Percentiles rank a stretch among this genome's conserved stretches.
Evolutionary conservation across 2,888 invertebrate species (phyloP).

Genomic region (Troides helena): DNA sequence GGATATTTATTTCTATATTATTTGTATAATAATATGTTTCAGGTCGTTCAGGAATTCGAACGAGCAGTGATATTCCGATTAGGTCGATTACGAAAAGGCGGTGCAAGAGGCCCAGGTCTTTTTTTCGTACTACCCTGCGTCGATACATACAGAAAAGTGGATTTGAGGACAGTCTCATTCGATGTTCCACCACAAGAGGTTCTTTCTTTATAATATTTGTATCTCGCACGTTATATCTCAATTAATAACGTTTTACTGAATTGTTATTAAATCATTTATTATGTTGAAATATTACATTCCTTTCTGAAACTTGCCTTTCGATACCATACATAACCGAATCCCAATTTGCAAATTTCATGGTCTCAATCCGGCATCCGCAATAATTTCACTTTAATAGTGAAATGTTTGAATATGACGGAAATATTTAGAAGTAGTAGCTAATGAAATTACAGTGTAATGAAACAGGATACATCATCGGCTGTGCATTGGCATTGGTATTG

Average conservation of each 20-base stretch:
- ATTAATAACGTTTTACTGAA: too few species aligned
- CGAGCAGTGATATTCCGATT: slow-evolving; percentile 93
- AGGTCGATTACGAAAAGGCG: slow-evolving; percentile 87
- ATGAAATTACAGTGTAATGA: slow-evolving; percentile 12
- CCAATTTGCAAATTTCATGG: not conserved
- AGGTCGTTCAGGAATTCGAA: slow-evolving; percentile 93
- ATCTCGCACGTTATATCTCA: too few species aligned
- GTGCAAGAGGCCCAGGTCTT: slow-evolving; percentile 91
- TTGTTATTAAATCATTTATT: too few species aligned
- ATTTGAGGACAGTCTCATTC: slow-evolving; percentile 95
- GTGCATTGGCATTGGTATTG: slow-evolving; percentile 49
- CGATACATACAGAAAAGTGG: slow-evolving; percentile 95
- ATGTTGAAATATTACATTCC: too few species aligned
- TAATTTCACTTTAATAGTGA: not conserved
- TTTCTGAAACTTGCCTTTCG: not conserved
- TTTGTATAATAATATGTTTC: slow-evolving; percentile 30
- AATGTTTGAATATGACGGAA: not conserved
- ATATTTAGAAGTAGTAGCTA: slow-evolving; percentile 8
- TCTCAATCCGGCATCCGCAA: not conserved
- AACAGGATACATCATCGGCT: slow-evolving; percentile 12
- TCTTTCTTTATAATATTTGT: too few species aligned
- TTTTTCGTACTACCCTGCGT: slow-evolving; percentile 97
- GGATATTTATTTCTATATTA: not conserved
- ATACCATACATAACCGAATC: not conserved
- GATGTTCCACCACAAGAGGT: slow-evolving; percentile 98